These are phyloP conservation scores for Aegotheles bennettii DNA, from an alignment of 2,113 vertebrate genomes.

Conservation along the genomic window DNA sequence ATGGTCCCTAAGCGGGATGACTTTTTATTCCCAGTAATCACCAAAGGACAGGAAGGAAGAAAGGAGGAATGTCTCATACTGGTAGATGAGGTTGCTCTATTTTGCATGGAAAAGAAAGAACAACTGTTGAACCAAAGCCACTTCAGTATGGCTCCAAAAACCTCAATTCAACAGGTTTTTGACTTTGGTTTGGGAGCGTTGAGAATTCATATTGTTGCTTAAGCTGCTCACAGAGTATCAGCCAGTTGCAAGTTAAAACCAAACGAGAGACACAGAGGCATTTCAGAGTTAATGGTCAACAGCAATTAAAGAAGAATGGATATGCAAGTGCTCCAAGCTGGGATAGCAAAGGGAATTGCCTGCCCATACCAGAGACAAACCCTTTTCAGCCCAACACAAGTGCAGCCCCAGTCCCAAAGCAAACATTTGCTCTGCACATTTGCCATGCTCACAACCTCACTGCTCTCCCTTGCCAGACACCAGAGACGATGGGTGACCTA, in stretches of 20 bases:
- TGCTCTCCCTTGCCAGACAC: not conserved
- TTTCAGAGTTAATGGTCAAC: conserved; percentile 3
- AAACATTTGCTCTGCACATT: not conserved
- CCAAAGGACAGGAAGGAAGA: not conserved
- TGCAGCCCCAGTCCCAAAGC: not conserved
- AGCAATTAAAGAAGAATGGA: not conserved
- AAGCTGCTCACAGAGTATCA: not conserved
- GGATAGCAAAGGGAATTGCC: not conserved
- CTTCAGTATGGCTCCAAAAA: not conserved
- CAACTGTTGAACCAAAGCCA: not conserved
- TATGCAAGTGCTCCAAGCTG: not conserved
- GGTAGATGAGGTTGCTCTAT: not conserved
- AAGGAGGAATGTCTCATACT: not conserved
- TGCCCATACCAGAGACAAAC: not conserved
- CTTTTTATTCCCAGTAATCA: not conserved
- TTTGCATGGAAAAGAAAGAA: not conserved
- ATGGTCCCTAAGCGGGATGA: not conserved
- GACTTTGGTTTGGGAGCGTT: not conserved
- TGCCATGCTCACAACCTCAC: not conserved
- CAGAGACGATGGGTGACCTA: not conserved
- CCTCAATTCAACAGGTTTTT: not conserved
- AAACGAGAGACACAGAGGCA: not conserved
- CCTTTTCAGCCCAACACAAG: not conserved
- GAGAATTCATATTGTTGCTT: not conserved
- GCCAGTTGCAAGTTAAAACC: conserved; percentile 8